Conservation (phyloP, 2,888 invertebrate species). For the Megaustenia siamemsis region DNA sequence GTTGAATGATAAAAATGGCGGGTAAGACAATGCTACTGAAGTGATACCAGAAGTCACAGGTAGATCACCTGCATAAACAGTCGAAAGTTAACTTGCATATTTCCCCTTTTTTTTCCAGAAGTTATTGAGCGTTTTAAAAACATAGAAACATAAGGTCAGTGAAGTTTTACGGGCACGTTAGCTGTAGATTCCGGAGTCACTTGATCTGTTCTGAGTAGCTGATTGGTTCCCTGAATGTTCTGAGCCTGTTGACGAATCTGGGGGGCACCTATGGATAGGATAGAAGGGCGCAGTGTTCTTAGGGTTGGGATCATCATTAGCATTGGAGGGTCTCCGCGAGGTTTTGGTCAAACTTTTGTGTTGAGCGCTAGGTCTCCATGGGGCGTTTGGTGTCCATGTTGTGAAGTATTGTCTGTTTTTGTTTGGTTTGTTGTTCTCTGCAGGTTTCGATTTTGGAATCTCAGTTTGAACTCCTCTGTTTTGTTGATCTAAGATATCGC, state of each 20-base stretch:
- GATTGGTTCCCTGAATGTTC: neutral
- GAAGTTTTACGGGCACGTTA: neutral
- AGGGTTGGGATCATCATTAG: neutral
- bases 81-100: no score
- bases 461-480: neutral
- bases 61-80: no score
- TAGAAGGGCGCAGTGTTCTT: constrained; percentile 1
- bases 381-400: neutral
- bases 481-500: neutral
- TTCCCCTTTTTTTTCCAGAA: no score
- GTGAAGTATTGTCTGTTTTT: neutral
- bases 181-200: neutral
- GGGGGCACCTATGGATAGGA: constrained; percentile 7
- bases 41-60: no score
- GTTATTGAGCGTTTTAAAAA: constrained; percentile 6
- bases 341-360: neutral
- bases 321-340: neutral
- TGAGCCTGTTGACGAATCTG: neutral
- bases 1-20: no score
- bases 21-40: no score
- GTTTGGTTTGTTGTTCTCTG: neutral
- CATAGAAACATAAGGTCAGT: no score
- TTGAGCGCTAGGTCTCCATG: constrained; percentile 31
- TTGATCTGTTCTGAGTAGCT: neutral
- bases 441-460: neutral